Percentiles rank a stretch among this genome's conserved stretches.
phyloP scores from a whole-genome alignment of 2,113 vertebrate genomes.

The Shinisaurus crocodilurus region DNA sequence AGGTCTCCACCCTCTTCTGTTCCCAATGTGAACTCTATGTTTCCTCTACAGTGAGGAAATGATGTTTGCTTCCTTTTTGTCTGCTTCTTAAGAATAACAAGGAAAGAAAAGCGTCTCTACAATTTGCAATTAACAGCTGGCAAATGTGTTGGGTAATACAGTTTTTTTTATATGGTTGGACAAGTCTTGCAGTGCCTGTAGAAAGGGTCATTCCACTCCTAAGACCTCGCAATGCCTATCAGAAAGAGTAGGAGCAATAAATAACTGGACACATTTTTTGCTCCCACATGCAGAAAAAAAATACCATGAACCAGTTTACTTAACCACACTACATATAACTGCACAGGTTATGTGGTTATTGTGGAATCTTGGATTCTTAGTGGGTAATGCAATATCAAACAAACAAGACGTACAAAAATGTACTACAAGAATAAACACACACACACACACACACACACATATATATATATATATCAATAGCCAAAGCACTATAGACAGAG shows the following conservation, averaged over 20 bases:
- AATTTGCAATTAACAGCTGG: slow-evolving; percentile 16
- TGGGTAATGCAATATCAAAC: neutral
- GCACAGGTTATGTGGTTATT: neutral
- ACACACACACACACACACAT: too few species aligned
- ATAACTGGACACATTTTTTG: neutral
- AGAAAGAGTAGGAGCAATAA: slow-evolving; percentile 14
- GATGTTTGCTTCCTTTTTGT: slow-evolving; percentile 53
- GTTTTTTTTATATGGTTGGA: slow-evolving; percentile 31
- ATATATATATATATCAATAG: too few species aligned
- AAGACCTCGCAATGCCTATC: neutral
- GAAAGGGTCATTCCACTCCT: neutral
- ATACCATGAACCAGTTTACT: neutral
- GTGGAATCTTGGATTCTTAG: neutral
- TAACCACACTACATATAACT: neutral
- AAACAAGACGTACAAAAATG: neutral
- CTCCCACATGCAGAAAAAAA: neutral
- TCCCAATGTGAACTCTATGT: slow-evolving; percentile 43
- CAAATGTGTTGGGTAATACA: slow-evolving; percentile 59
- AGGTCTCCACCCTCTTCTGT: slow-evolving; percentile 44
- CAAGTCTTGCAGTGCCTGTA: neutral
- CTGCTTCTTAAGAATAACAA: slow-evolving; percentile 44
- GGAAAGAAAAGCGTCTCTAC: slow-evolving; percentile 36
- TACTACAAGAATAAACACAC: too few species aligned
- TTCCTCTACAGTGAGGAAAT: slow-evolving; percentile 59
- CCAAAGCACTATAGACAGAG: too few species aligned